These are phyloP conservation scores for Cossypha dichroa DNA, from an alignment of 2,797 vertebrate genomes.

Conservation along the genomic window DNA sequence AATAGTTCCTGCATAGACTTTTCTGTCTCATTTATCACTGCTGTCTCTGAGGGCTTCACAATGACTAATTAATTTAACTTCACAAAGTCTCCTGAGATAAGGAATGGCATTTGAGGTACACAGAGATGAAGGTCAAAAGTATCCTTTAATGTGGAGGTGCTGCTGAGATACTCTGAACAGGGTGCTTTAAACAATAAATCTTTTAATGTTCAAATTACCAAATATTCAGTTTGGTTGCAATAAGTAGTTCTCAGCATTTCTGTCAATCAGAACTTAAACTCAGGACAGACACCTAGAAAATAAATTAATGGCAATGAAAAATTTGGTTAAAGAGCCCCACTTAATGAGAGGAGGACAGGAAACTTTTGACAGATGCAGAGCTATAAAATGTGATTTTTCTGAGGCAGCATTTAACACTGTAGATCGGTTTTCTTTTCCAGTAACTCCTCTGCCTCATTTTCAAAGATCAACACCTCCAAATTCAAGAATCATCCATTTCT, in stretches of 20 bases:
- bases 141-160: neutral
- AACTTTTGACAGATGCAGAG: neutral
- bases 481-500: neutral
- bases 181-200: neutral
- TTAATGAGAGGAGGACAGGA: neutral
- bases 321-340: neutral
- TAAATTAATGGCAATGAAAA: neutral
- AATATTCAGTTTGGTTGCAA: neutral
- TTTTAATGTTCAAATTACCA: neutral
- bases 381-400: neutral
- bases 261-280: neutral
- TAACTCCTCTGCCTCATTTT: neutral
- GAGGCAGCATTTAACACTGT: neutral
- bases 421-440: neutral
- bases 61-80: slow-evolving; percentile 60
- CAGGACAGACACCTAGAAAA: neutral
- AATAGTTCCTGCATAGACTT: slow-evolving; percentile 15
- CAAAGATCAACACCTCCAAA: neutral
- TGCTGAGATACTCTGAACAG: neutral
- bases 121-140: slow-evolving; percentile 36
- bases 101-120: slow-evolving; percentile 4
- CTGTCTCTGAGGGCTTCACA: slow-evolving; percentile 30
- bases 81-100: slow-evolving; percentile 30
- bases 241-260: neutral
- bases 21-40: slow-evolving; percentile 49